Conservation (phyloP, 2,888 invertebrate genomes). For the Carabus problematicus region DNA sequence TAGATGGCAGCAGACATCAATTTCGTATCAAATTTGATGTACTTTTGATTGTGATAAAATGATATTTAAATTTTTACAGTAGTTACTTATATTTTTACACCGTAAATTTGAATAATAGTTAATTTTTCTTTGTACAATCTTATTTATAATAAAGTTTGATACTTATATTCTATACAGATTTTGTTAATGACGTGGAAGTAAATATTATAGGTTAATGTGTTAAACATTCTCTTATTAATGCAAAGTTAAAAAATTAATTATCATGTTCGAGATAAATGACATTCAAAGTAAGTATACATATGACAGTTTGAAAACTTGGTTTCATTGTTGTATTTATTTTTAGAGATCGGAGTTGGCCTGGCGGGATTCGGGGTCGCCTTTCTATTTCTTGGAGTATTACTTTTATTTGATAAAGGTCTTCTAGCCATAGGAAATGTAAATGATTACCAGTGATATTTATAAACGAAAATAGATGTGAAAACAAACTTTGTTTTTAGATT, state of each 20-base stretch:
- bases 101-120: too few species aligned
- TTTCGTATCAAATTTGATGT: conserved; percentile 1
- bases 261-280: conserved; percentile 85
- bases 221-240: conserved; percentile 21
- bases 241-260: conserved; percentile 39
- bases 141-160: not conserved
- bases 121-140: too few species aligned
- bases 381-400: conserved; percentile 89
- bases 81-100: not conserved
- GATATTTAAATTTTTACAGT: conserved; percentile 2
- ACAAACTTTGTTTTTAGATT: conserved; percentile 71
- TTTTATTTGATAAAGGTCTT: conserved; percentile 96
- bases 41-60: conserved; percentile 8
- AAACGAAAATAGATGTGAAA: too few species aligned
- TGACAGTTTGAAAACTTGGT: conserved; percentile 8
- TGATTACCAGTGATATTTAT: not conserved
- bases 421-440: conserved; percentile 98
- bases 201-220: conserved; percentile 43
- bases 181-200: conserved; percentile 46
- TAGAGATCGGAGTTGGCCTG: conserved; percentile 97
- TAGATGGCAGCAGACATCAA: conserved; percentile 2
- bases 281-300: conserved; percentile 75
- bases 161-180: conserved; percentile 3
- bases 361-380: conserved; percentile 96
- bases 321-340: conserved; percentile 54